Evolutionary conservation across 1,140 invertebrate genomes (phyloP), one percentile per base, ranked within the genome.

Genomic region (Scaptomyza pallida): DNA sequence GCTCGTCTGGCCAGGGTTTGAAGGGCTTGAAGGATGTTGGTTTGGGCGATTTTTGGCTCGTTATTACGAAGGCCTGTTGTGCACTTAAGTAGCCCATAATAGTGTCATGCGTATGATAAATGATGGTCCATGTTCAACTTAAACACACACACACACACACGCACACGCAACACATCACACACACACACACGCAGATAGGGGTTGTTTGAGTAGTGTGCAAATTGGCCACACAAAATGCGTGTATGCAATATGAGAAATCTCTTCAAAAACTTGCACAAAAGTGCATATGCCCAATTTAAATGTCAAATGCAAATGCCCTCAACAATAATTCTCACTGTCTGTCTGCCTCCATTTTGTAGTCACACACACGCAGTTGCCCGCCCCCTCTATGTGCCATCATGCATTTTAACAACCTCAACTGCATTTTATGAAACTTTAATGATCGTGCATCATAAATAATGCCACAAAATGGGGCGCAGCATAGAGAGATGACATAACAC

Each of bases 81-180:
- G 69, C 69, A 67, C 62, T 72, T 75, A 75, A 75, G 72, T 71
- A 75, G 72, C 67, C 67, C 72, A 71, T 71, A 75, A 75, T 75
- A 75, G 72, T 71, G 72, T 71, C 72, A 71, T 71, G 60, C 54
- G 54, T 71, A 64, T 75, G 72, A 75, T 75, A 74, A 74, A 74
- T 74, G 72, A 74, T 70, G 67, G 59, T 43, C 57, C 57, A 60
- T 74, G 65, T 74, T 63, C 55, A 55, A 43, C 55, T 67, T 43
- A 60, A 43, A 59, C 47, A 21, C 40, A 21, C 43, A 45, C 57
- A 47, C 12, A 13, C 21, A 61, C 16, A 50, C 44, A 43, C 45
- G 15, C 16, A 13, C 54, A 33, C 45, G n/a, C n/a, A n/a, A n/a
- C n/a, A n/a, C n/a, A n/a, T n/a, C n/a, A 59, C 10, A 44, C 35